Conservation (phyloP, 2,888 invertebrate genomes). For the Drosophila peninsularis region DNA sequence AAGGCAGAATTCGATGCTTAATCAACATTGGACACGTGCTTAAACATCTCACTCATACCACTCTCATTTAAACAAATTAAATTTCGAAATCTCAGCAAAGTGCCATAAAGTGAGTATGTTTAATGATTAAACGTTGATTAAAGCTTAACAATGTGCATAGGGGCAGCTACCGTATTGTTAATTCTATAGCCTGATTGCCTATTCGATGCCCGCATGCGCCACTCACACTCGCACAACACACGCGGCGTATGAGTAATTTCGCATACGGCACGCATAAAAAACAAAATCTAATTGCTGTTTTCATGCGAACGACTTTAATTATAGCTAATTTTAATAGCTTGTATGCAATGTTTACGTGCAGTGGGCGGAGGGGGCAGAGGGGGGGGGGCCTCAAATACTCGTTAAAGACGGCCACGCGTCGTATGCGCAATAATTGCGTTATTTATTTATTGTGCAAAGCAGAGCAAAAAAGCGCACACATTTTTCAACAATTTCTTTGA, state of each 20-base stretch:
- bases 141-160: constrained; percentile 11
- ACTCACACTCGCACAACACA: constrained; percentile 12
- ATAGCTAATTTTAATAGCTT: constrained; percentile 69
- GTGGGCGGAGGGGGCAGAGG: background rate
- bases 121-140: constrained; percentile 11
- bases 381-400: constrained; percentile 1
- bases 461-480: background rate
- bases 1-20: background rate
- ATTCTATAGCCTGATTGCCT: constrained; percentile 25
- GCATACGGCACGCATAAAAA: constrained; percentile 30
- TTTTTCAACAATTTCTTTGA: constrained; percentile 22
- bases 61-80: background rate
- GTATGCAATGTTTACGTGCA: constrained; percentile 48
- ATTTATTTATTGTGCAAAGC: constrained; percentile 12
- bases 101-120: background rate
- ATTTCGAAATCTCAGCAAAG: background rate
- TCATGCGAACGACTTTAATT: constrained; percentile 66
- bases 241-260: constrained; percentile 54
- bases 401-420: constrained; percentile 51
- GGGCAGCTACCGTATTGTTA: constrained; percentile 14
- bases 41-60: background rate
- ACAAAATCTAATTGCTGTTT: constrained; percentile 59
- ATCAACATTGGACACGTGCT: background rate
- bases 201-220: constrained; percentile 46
- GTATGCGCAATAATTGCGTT: constrained; percentile 52